These are phyloP conservation scores for Sorex maritimensis DNA, from an alignment of 2,797 vertebrate genomes.

Conservation along the genomic window DNA sequence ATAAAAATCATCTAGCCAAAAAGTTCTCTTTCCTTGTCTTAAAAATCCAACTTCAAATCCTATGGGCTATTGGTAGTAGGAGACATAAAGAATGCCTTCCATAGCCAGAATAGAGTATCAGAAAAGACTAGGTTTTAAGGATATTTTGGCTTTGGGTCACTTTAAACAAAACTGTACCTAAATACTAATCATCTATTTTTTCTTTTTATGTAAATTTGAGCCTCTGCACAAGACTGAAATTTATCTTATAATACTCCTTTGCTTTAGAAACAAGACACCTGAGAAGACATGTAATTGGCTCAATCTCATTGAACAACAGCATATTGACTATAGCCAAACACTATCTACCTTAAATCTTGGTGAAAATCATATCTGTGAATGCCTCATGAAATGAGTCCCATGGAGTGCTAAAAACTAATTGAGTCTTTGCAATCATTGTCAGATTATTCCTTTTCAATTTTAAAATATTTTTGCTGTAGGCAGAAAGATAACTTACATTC, in stretches of 20 bases:
- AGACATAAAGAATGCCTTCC: not conserved
- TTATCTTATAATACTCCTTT: not conserved
- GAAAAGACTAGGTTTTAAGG: not conserved
- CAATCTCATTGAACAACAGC: not conserved
- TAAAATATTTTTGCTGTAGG: not conserved
- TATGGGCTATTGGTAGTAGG: not conserved
- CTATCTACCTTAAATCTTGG: not conserved
- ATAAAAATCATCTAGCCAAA: not conserved
- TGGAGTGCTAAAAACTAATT: not conserved
- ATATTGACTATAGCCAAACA: not conserved
- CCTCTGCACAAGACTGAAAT: not conserved
- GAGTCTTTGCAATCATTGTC: not conserved
- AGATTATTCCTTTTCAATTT: not conserved
- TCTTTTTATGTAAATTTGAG: slow-evolving; percentile 25
- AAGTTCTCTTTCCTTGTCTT: not conserved
- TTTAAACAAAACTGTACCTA: slow-evolving; percentile 7
- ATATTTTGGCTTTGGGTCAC: not conserved
- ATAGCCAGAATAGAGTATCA: not conserved
- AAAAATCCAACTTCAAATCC: slow-evolving; percentile 17
- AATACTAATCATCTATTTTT: not conserved
- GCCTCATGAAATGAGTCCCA: not conserved
- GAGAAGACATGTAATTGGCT: not conserved
- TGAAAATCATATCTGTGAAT: not conserved
- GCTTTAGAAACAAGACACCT: slow-evolving; percentile 11
- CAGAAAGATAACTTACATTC: not conserved